A percentile compares a stretch with the other conserved stretches of the same genome.
Evolutionary conservation across 1,140 invertebrate species (phyloP).

Genomic region (Aphaenogaster floridana): DNA sequence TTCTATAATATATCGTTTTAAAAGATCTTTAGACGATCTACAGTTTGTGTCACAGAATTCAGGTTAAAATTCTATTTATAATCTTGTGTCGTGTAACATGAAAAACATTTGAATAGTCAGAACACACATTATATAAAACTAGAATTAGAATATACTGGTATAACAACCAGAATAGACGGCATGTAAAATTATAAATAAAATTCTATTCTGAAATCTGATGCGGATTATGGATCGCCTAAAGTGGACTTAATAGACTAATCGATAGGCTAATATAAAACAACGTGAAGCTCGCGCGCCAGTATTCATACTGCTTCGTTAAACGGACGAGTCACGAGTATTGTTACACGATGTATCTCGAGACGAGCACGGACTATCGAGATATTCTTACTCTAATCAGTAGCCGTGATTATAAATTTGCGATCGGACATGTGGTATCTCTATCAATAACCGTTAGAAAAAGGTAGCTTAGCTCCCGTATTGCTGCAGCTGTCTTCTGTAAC

Average conservation of each 20-base stretch:
- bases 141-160: not conserved
- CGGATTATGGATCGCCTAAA: not conserved
- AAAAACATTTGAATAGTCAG: not conserved
- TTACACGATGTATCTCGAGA: conserved; percentile 31
- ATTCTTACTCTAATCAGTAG: conserved; percentile 33
- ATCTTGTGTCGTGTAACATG: not conserved
- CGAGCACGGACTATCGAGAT: conserved; percentile 30
- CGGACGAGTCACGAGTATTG: conserved; percentile 4
- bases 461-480: conserved; percentile 36
- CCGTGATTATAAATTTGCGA: conserved; percentile 49
- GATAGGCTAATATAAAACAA: not conserved
- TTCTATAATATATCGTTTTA: not conserved
- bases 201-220: not conserved
- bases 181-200: conserved; percentile 2
- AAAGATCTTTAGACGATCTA: not conserved
- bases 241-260: not conserved
- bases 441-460: conserved; percentile 63
- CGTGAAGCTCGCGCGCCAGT: not conserved
- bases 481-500: conserved; percentile 48
- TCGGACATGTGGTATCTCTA: conserved; percentile 55
- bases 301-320: not conserved
- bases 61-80: not conserved
- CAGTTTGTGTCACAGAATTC: not conserved
- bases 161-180: not conserved
- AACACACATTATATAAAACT: not conserved